Conservation (phyloP, 2,888 invertebrate species). For the Eudiplozoon nipponicum region DNA sequence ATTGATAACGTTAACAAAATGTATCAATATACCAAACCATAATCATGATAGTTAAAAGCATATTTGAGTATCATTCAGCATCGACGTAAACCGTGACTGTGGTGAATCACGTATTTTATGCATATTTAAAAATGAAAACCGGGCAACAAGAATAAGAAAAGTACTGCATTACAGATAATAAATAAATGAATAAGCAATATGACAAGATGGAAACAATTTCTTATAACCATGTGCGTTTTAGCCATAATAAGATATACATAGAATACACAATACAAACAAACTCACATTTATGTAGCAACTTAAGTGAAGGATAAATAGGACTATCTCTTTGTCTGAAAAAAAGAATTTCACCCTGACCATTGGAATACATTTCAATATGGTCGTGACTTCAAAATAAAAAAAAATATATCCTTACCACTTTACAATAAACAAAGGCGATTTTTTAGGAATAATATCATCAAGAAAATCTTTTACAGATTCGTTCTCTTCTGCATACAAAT, state of each 20-base stretch:
- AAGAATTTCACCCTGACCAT: conserved; percentile 51
- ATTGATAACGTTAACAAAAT: no score
- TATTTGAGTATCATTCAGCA: no score
- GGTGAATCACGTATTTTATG: no score
- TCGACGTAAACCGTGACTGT: no score
- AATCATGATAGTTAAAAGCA: no score
- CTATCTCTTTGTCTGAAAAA: conserved; percentile 85
- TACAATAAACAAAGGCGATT: conserved; percentile 25
- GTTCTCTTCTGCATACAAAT: conserved; percentile 52
- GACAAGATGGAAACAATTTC: neutral
- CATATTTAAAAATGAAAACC: neutral
- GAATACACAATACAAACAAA: no score
- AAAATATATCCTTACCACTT: conserved; percentile 23
- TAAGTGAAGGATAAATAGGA: conserved; percentile 56
- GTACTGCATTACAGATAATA: conserved; percentile 13
- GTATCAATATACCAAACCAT: no score
- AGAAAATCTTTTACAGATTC: conserved; percentile 44
- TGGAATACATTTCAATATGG: conserved; percentile 77
- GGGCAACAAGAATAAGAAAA: conserved; percentile 21
- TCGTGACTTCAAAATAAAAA: conserved; percentile 44
- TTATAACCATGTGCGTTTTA: neutral
- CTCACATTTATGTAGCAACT: conserved; percentile 69
- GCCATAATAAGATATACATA: no score
- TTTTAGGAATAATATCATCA: conserved; percentile 28
- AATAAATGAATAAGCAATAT: conserved; percentile 8